Evolutionary conservation across 2,797 vertebrate species (phyloP).

Genomic region (Delichon dasypus): DNA sequence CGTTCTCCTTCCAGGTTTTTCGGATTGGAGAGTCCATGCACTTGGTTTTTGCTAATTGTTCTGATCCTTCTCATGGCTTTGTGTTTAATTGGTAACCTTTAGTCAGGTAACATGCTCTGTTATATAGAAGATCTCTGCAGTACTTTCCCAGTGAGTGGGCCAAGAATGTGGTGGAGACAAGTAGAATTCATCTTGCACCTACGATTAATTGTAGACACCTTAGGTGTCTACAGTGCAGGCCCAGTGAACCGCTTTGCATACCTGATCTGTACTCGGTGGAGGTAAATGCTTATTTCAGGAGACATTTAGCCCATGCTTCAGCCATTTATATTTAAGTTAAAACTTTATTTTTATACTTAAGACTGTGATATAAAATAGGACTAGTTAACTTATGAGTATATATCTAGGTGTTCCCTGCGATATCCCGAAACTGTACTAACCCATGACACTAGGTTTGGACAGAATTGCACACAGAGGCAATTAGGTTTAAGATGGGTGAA

Average conservation of each 20-base stretch:
- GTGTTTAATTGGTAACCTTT: background rate
- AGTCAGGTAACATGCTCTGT: background rate
- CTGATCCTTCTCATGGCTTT: background rate
- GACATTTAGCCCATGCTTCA: background rate
- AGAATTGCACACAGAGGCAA: background rate
- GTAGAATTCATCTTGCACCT: background rate
- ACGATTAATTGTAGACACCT: too few species aligned
- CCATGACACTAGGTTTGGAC: too few species aligned
- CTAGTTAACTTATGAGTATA: background rate
- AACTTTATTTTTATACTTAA: background rate
- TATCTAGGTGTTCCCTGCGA: too few species aligned
- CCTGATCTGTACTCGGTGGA: rapidly evolving
- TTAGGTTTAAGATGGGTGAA: background rate
- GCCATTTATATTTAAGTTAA: background rate
- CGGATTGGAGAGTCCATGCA: background rate
- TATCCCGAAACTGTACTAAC: too few species aligned
- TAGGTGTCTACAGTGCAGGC: background rate
- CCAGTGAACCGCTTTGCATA: background rate
- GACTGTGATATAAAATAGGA: background rate
- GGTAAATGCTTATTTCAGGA: background rate
- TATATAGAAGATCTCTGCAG: background rate
- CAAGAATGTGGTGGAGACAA: background rate
- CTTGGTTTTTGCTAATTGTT: background rate
- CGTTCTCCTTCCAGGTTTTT: background rate
- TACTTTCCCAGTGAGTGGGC: background rate